Percentiles rank a stretch among this genome's conserved stretches.
phyloP scores from a whole-genome alignment of 2,113 vertebrate species.

The Xenus cinereus region DNA sequence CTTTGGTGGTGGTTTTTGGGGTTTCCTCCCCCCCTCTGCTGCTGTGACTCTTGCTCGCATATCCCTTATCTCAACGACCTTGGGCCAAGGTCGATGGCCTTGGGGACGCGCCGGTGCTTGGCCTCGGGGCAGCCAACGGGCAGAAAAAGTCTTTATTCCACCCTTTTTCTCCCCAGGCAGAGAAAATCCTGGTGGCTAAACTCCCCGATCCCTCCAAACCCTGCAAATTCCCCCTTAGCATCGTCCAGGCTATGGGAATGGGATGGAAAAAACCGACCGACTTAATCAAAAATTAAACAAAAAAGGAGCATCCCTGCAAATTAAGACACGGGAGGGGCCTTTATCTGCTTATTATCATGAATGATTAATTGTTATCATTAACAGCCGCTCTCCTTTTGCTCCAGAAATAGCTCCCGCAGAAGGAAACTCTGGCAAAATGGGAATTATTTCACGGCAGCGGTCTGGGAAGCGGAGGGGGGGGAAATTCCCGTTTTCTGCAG shows the following conservation, averaged over 20 bases:
- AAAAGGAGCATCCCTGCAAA: not conserved
- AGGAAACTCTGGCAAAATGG: not conserved
- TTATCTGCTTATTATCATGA: not conserved
- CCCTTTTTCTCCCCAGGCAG: not conserved
- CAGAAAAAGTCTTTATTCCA: not conserved
- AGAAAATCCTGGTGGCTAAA: not conserved
- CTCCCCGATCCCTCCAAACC: fast-evolving
- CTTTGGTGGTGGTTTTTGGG: fast-evolving
- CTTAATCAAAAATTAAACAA: not conserved
- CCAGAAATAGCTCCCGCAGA: not conserved
- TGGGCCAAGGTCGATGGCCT: not conserved
- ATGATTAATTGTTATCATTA: not conserved
- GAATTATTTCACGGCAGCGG: not conserved
- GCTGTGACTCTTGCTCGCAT: fast-evolving
- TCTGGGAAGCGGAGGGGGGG: fast-evolving
- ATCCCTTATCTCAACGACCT: fast-evolving
- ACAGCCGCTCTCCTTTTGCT: not conserved
- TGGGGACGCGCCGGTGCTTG: fast-evolving
- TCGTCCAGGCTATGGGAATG: fast-evolving
- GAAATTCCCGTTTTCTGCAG: not conserved
- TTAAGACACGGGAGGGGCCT: fast-evolving
- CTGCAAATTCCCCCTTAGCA: fast-evolving
- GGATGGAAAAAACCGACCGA: fast-evolving
- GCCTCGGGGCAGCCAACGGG: not conserved
- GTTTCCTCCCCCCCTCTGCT: fast-evolving